Evolutionary conservation across 2,888 invertebrate genomes (phyloP).

Genomic region (Nasonia oneida): DNA sequence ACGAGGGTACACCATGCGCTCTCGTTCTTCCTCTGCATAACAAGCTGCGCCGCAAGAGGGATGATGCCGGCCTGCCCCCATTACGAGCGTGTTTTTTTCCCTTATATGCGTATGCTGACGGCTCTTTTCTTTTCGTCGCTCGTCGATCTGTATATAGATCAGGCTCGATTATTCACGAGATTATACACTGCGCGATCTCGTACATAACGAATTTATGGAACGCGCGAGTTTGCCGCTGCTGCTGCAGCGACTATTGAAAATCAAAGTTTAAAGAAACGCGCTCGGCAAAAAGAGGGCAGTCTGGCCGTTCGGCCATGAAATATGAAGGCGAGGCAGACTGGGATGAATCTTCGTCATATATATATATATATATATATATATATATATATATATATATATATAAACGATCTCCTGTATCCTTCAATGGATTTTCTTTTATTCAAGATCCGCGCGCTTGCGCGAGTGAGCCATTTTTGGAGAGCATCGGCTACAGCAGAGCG

Average conservation of each 20-base stretch:
- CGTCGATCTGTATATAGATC: too few species aligned
- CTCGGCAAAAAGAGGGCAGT: background rate
- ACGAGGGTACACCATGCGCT: background rate
- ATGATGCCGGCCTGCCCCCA: background rate
- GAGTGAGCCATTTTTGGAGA: background rate
- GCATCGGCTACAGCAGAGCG: background rate
- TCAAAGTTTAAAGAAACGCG: background rate
- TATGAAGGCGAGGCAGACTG: background rate
- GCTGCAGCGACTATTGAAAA: background rate
- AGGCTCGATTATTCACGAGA: too few species aligned
- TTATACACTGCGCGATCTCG: too few species aligned
- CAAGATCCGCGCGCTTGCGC: background rate
- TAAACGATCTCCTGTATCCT: background rate
- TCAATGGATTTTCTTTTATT: slow-evolving; percentile 2
- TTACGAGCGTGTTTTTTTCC: slow-evolving; percentile 28
- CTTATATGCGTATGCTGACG: too few species aligned
- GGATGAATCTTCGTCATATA: background rate
- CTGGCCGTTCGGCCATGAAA: background rate
- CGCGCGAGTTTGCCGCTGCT: background rate
- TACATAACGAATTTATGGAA: background rate
- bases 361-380: background rate
- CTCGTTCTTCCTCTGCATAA: background rate
- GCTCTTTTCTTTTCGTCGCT: too few species aligned
- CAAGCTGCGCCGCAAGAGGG: background rate
- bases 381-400: too few species aligned